These are phyloP conservation scores for Geotrupes spiniger DNA, from an alignment of 2,888 invertebrate species.

Conservation along the genomic window DNA sequence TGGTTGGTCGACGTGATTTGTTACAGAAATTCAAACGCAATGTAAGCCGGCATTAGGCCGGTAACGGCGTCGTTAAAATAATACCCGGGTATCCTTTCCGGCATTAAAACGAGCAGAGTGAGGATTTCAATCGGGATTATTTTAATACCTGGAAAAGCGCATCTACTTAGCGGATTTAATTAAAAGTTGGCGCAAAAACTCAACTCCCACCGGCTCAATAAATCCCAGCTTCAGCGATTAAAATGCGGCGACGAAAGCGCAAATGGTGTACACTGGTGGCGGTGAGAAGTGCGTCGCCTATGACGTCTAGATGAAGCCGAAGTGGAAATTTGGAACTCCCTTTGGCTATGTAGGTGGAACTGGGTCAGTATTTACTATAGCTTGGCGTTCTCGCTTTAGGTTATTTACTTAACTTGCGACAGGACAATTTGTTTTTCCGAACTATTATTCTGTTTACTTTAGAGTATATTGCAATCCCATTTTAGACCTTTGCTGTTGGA, in stretches of 20 bases:
- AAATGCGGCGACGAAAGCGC: neutral
- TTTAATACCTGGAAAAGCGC: constrained; percentile 6
- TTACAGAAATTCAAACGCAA: neutral
- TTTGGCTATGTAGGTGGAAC: constrained; percentile 9
- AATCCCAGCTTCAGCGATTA: neutral
- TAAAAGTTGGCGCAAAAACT: constrained; percentile 5
- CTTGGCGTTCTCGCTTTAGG: constrained; percentile 11
- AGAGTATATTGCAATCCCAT: constrained; percentile 11
- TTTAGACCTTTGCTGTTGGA: no score
- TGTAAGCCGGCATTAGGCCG: constrained; percentile 6
- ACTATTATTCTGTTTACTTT: constrained; percentile 16
- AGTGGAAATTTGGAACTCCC: neutral
- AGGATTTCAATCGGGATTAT: constrained; percentile 13
- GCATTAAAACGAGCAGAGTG: constrained; percentile 7
- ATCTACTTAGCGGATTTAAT: constrained; percentile 3
- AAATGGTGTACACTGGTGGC: neutral
- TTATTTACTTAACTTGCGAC: constrained; percentile 15
- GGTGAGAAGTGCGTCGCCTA: no score
- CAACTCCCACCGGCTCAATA: neutral
- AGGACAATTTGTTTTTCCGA: constrained; percentile 13
- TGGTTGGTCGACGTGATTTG: neutral
- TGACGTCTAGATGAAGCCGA: neutral
- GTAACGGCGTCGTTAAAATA: constrained; percentile 16
- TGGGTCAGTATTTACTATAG: constrained; percentile 15
- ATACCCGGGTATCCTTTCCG: constrained; percentile 8